Evolutionary conservation across 2,888 invertebrate species (phyloP).

Genomic region (Seira musarum): DNA sequence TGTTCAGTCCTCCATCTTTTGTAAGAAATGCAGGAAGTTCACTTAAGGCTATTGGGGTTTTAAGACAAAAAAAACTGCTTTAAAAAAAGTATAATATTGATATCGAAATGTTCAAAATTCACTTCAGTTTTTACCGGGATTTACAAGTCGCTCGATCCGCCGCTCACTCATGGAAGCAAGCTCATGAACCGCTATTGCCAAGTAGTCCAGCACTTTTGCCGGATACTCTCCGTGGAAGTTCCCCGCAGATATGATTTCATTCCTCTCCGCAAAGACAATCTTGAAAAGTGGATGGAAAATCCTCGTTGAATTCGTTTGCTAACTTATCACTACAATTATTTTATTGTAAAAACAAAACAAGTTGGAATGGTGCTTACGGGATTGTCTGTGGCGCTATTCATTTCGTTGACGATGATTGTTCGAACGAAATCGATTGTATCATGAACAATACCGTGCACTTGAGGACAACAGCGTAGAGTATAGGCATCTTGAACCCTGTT

Average conservation of each 20-base stretch:
- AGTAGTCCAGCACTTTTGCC: conserved; percentile 79
- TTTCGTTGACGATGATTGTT: conserved; percentile 77
- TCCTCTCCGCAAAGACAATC: conserved; percentile 76
- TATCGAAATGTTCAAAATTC: background rate
- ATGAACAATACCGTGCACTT: conserved; percentile 79
- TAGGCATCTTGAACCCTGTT: conserved; percentile 80
- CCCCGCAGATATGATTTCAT: conserved; percentile 79
- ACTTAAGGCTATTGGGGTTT: conserved; percentile 76
- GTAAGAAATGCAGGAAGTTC: conserved; percentile 80
- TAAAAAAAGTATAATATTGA: too few relatives aligned
- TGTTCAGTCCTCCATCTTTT: conserved; percentile 79
- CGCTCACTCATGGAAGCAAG: conserved; percentile 80
- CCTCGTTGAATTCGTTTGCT: conserved; percentile 26
- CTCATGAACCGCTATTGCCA: conserved; percentile 80
- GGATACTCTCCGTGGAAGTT: conserved; percentile 83
- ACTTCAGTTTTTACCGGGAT: conserved; percentile 74
- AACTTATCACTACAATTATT: too few relatives aligned
- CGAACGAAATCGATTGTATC: conserved; percentile 79
- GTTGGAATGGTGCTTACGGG: conserved; percentile 73
- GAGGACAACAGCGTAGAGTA: conserved; percentile 79
- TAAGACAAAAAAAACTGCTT: too few relatives aligned
- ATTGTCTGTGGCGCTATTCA: conserved; percentile 81
- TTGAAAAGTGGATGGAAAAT: conserved; percentile 65
- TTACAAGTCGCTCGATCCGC: conserved; percentile 78
- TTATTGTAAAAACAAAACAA: too few relatives aligned